These are phyloP conservation scores for Tiliqua scincoides DNA, from an alignment of 2,113 vertebrate species.

Conservation along the genomic window DNA sequence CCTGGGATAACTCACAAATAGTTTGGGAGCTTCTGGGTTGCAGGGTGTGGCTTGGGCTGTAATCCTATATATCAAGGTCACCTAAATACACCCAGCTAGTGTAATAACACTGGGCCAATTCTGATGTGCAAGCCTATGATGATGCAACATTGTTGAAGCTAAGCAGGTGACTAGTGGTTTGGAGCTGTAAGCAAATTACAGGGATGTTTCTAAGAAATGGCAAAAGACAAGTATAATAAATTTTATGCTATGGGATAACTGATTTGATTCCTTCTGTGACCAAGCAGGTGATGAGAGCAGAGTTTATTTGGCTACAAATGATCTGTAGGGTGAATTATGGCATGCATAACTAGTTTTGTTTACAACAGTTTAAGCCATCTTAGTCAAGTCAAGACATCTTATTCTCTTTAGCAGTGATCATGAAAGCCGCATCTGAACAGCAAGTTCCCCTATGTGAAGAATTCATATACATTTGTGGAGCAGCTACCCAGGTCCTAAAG, in stretches of 20 bases:
- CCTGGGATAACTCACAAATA: no score
- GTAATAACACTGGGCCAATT: not conserved
- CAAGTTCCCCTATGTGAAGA: conserved; percentile 75
- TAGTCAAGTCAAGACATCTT: conserved; percentile 19
- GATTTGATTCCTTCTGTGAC: not conserved
- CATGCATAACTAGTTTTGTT: not conserved
- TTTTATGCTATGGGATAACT: not conserved
- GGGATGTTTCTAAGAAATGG: not conserved
- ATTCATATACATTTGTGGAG: conserved; percentile 78
- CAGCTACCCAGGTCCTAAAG: conserved; percentile 79
- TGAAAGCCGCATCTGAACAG: conserved; percentile 56
- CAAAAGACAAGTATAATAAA: not conserved
- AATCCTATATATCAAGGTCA: no score
- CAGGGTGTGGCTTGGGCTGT: no score
- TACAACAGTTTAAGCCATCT: not conserved
- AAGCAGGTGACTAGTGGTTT: not conserved
- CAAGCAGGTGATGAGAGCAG: not conserved
- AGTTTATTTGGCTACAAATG: not conserved
- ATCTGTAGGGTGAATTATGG: not conserved
- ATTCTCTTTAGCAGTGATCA: conserved; percentile 64
- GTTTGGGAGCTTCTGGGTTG: no score
- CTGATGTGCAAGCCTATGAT: no score
- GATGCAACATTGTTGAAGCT: not conserved
- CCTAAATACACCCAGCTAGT: no score
- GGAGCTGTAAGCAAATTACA: not conserved